Evolutionary conservation across 2,888 invertebrate species (phyloP).

Genomic region (Germaria angustata): DNA sequence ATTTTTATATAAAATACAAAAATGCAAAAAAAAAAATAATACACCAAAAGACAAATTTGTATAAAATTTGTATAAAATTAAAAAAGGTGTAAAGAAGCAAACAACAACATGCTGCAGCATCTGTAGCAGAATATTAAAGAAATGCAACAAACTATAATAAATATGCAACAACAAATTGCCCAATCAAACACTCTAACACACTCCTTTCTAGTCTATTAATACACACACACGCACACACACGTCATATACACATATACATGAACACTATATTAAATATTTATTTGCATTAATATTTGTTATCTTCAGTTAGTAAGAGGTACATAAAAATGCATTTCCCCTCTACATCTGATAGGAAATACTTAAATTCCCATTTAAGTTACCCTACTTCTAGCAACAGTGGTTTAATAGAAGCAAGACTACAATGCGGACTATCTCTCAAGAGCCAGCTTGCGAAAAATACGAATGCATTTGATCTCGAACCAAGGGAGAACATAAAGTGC

Average conservation of each 20-base stretch:
- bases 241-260: background rate
- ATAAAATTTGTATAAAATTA: background rate
- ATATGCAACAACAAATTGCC: conserved; percentile 40
- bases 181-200: background rate
- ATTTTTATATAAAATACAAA: conserved; percentile 28
- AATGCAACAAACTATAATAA: conserved; percentile 62
- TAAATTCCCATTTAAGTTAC: background rate
- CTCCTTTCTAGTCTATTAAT: conserved; percentile 15
- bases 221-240: background rate
- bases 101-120: conserved; percentile 28
- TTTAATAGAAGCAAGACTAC: too few relatives aligned
- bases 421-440: too few relatives aligned
- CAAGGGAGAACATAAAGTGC: too few relatives aligned
- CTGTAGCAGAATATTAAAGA: conserved; percentile 20
- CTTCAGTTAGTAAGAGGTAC: conserved; percentile 5
- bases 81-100: conserved; percentile 60
- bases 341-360: background rate
- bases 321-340: conserved; percentile 6
- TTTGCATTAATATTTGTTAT: conserved; percentile 30
- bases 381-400: background rate
- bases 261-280: background rate
- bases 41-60: background rate
- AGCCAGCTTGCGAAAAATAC: too few relatives aligned
- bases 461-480: too few relatives aligned
- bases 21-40: conserved; percentile 2